These are phyloP conservation scores for Tetragnatha montana DNA, from an alignment of 2,888 invertebrate genomes.

Conservation along the genomic window DNA sequence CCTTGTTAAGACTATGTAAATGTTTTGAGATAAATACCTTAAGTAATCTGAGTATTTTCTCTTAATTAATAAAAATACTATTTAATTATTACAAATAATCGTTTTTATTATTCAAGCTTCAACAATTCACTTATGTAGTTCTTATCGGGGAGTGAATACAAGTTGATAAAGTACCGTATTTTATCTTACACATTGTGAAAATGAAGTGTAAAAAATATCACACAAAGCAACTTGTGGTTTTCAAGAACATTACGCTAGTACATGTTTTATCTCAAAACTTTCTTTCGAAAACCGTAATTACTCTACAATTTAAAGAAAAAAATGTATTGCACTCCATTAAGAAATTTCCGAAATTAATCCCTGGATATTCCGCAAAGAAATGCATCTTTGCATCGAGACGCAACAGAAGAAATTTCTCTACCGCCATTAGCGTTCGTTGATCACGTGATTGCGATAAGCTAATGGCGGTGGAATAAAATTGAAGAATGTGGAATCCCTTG, in stretches of 20 bases:
- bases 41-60: too few relatives aligned
- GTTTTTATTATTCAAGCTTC: too few relatives aligned
- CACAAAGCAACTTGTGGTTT: too few relatives aligned
- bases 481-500: not conserved
- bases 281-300: not conserved
- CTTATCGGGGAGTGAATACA: too few relatives aligned
- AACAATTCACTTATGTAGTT: too few relatives aligned
- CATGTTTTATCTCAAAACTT: not conserved
- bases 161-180: too few relatives aligned
- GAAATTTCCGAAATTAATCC: not conserved
- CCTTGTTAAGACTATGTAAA: too few relatives aligned
- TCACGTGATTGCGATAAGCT: slow-evolving; percentile 1
- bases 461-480: not conserved
- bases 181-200: too few relatives aligned
- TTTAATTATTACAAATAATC: too few relatives aligned
- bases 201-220: too few relatives aligned
- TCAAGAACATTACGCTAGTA: not conserved
- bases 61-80: too few relatives aligned
- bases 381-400: not conserved
- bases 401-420: not conserved
- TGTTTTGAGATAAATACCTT: too few relatives aligned
- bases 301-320: not conserved
- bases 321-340: not conserved
- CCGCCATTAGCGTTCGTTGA: not conserved
- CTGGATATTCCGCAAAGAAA: not conserved